Conservation (phyloP, 2,113 vertebrate genomes). For the Pangasianodon gigas region DNA sequence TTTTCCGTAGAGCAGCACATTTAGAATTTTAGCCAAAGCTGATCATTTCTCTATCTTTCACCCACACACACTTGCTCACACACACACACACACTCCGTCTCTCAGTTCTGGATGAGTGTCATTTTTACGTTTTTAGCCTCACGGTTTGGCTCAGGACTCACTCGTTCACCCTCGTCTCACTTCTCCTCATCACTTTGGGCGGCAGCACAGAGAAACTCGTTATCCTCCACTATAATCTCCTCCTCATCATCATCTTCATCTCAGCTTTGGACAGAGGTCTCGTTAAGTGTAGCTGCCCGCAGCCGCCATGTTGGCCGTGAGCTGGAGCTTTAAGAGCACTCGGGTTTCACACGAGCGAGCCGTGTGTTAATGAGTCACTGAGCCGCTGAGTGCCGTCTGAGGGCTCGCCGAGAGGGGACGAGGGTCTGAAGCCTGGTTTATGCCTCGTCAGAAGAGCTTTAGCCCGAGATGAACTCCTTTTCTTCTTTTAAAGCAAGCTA, state of each 20-base stretch:
- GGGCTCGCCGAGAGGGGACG: not conserved
- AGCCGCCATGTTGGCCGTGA: not conserved
- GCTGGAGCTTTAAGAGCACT: not conserved
- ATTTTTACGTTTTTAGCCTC: conserved; percentile 62
- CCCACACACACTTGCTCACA: not conserved
- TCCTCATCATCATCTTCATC: conserved; percentile 38
- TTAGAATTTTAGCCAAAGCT: not conserved
- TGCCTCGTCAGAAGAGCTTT: not conserved
- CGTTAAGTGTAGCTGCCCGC: not conserved
- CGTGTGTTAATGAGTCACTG: not conserved
- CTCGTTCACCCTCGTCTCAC: conserved; percentile 57
- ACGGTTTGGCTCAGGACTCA: conserved; percentile 55
- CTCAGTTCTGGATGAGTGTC: not conserved
- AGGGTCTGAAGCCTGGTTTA: not conserved
- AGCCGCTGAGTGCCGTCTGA: not conserved
- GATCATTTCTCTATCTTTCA: too few relatives aligned
- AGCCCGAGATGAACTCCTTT: not conserved
- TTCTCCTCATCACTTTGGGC: conserved; percentile 49
- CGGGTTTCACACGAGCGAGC: not conserved
- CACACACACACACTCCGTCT: not conserved
- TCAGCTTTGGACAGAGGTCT: not conserved
- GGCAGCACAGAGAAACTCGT: conserved; percentile 8
- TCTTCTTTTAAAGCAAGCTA: not conserved
- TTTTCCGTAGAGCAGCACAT: not conserved
- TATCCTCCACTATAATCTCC: conserved; percentile 50